Evolutionary conservation across 2,888 invertebrate species (phyloP), one percentile per base, ranked within the genome.

Genomic region (Dynastes grantii): DNA sequence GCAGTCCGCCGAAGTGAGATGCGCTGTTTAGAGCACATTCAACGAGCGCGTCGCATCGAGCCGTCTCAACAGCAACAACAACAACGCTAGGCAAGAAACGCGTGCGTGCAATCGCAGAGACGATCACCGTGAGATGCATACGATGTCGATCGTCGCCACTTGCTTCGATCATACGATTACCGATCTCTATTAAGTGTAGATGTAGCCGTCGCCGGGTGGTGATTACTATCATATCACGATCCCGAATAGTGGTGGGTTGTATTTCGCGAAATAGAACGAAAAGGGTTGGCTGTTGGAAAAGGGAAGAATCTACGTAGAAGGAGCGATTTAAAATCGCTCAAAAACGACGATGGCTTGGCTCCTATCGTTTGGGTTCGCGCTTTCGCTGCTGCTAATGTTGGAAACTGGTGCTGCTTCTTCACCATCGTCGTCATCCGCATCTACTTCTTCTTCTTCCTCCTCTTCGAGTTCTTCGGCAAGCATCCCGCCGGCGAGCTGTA

Each of bases 1-100:
- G 58, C 73, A 58, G 73, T 73, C 55, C 58, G 37, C 22, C 73
- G 73, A 58, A 55, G 40, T 58, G 73, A 37, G 73, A 32, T 40
- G 73, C 40, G 58, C 16, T 55, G 71, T 71, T 58, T 71, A 67
- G 55, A 51, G 45, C 37, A 68, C 27, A 51, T 49, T 27, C 22
- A 51, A 45, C 22, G 55, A 55, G 63, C 63, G 27, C 29, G 11
- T 13, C 63, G 63, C 27, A 58, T 58, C 55, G 55, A 58, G 16
- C 53, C 53, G 53, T 53, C 16, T 13, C 53, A 13, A 4, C 45
- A 45, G 11, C 67, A 16, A 67, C 55, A 16, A 6, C 45, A 45
- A 45, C 49, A 16, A 67, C 45, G 40, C 49, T 27, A 45, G 32
- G 45, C 45, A 45, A 67, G 40, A 45, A 67, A 67, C 67, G 67